Evolutionary conservation across 2,797 vertebrate genomes (phyloP), one percentile per base, ranked within the genome.

Genomic region (Otus scops): DNA sequence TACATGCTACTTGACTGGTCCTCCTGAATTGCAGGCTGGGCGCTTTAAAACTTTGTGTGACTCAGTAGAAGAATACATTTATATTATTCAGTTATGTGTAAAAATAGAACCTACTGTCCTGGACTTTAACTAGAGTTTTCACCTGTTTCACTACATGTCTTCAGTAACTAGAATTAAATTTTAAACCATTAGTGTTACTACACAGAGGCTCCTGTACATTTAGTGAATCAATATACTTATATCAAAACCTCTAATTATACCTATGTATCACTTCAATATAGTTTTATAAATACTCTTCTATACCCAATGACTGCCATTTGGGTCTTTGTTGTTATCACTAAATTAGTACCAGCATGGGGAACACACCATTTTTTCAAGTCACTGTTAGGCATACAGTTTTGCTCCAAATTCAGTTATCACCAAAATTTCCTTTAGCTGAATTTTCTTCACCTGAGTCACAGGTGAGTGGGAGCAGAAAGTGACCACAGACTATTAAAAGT

Each of bases 401-500:
- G n/a, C 18, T 64, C 39, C n/a, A 57, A n/a, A 59, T 86, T 84
- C 11, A 74, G 4, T 60, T 76, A 36, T 2, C 63, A 82, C 38
- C 9, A 48, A 32, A 47, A 64, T 65, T 64, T 57, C 16, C 11
- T 70, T 73, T 30, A 53, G 59, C 56, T 53, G 38, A 65, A 63
- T 86, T 94, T 78, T 82, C 26, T 70, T 89, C 19, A 6, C 39
- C 38, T 50, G 38, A 92, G n/a, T 47, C 43, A 13, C 23, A 39
- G 64, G 56, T 50, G 67, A 75, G 20, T 28, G 0, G 13, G 57
- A 83, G 53, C 48, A 70, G 81, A 91, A 92, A 41, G 28, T 71
- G 91, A 92, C 71, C 74, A n/a, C 43, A 91, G n/a, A 32, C 20
- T 80, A 57, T 86, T 81, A 82, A 87, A 95, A 80, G n/a, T 39